A percentile compares a stretch with the other conserved stretches of the same genome.
Conservation (phyloP, 2,888 invertebrate species). For the Trissoscelio sp. region DNA sequence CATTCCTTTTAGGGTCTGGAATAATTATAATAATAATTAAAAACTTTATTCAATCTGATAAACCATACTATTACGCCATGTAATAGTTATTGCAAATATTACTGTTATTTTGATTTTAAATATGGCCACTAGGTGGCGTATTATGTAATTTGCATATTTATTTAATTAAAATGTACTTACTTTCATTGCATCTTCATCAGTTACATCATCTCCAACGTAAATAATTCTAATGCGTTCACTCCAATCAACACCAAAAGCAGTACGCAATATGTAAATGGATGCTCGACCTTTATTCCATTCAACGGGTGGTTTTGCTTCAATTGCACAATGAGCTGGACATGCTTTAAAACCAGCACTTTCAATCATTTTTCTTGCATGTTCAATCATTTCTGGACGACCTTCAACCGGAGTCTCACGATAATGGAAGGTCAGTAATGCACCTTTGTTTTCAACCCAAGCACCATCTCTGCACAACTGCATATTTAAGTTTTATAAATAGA, state of each 20-base stretch:
- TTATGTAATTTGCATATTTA: too few species aligned
- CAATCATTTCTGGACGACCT: slow-evolving; percentile 88
- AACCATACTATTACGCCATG: too few species aligned
- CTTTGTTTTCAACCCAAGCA: slow-evolving; percentile 97
- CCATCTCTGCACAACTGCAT: slow-evolving; percentile 91
- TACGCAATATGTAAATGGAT: slow-evolving; percentile 94
- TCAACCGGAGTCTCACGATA: slow-evolving; percentile 92
- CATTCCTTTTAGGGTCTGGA: slow-evolving; percentile 95
- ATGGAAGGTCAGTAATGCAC: slow-evolving; percentile 93
- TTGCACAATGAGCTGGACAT: slow-evolving; percentile 92
- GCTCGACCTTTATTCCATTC: slow-evolving; percentile 96
- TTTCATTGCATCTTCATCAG: slow-evolving; percentile 96
- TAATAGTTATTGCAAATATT: too few species aligned
- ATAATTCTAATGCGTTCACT: slow-evolving; percentile 94
- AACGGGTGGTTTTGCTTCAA: slow-evolving; percentile 96
- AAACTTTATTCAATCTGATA: too few species aligned
- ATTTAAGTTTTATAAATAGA: background rate
- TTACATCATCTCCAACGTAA: slow-evolving; percentile 94
- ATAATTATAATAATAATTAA: slow-evolving; percentile 9
- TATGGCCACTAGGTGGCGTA: too few species aligned
- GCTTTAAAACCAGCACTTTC: slow-evolving; percentile 91
- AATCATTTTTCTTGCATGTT: slow-evolving; percentile 90
- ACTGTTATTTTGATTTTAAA: too few species aligned
- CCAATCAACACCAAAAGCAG: slow-evolving; percentile 96
- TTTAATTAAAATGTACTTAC: slow-evolving; percentile 85